A percentile compares a stretch with the other conserved stretches of the same genome.
Conservation (phyloP, 2,797 vertebrate species). For the Gymnocypris eckloni region DNA sequence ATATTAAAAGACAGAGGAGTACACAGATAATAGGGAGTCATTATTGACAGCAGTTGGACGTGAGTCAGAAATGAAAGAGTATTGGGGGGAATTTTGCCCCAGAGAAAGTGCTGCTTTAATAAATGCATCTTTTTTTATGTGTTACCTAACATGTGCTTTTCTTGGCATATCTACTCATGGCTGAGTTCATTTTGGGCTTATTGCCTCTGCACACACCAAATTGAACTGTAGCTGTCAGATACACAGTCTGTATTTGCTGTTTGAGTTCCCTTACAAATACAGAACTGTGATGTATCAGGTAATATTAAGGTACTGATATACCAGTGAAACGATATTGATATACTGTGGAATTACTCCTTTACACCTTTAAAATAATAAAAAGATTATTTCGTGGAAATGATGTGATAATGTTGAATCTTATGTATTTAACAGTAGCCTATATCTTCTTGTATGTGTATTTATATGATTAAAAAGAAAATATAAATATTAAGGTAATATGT, state of each 20-base stretch:
- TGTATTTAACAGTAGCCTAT: not conserved
- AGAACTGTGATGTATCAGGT: not conserved
- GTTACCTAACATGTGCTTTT: conserved; percentile 36
- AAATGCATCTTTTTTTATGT: not conserved
- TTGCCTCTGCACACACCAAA: not conserved
- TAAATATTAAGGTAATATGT: not conserved
- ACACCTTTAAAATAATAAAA: not conserved
- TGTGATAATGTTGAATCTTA: not conserved
- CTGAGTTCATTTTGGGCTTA: not conserved
- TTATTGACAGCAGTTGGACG: not conserved
- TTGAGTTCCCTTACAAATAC: no score
- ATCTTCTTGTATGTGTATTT: not conserved
- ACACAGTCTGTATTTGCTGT: not conserved
- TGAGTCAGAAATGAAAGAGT: not conserved
- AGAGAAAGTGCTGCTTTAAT: not conserved
- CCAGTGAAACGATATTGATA: not conserved
- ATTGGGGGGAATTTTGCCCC: not conserved
- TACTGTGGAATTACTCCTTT: not conserved
- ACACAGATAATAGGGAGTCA: not conserved
- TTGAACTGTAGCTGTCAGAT: not conserved
- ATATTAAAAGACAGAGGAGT: not conserved
- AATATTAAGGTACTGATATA: not conserved
- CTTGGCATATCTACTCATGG: not conserved
- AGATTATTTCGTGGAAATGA: not conserved
- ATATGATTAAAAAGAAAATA: not conserved